A percentile compares a stretch with the other conserved stretches of the same genome.
Evolutionary conservation across 2,888 invertebrate species (phyloP).

Genomic region (Creontiades dilutus): DNA sequence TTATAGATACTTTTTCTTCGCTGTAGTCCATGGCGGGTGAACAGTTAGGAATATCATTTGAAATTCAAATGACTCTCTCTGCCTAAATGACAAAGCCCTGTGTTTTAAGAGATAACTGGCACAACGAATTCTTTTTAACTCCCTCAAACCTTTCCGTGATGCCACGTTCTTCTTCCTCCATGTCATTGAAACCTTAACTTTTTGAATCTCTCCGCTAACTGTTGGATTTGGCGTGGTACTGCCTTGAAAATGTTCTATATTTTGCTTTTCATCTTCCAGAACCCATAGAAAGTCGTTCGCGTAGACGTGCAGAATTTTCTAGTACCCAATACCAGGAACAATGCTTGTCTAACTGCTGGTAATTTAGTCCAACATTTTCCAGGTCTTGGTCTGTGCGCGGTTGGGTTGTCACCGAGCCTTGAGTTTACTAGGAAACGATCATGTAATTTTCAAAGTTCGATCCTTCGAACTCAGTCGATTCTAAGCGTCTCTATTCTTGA

Average conservation of each 20-base stretch:
- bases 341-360: neutral
- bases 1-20: neutral
- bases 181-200: neutral
- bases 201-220: neutral
- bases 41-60: neutral
- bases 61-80: slow-evolving; percentile 19
- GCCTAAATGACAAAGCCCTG: slow-evolving; percentile 30
- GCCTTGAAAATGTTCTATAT: neutral
- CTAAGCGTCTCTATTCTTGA: neutral
- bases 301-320: neutral
- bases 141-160: neutral
- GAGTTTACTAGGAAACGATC: slow-evolving; percentile 22
- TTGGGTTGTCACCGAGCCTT: neutral
- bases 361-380: neutral
- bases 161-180: neutral
- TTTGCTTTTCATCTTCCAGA: neutral
- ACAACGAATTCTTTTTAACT: neutral
- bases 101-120: slow-evolving; percentile 28
- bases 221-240: neutral
- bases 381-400: neutral
- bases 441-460: slow-evolving; percentile 19
- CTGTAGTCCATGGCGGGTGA: neutral
- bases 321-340: neutral
- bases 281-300: neutral
- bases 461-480: neutral